A percentile compares a stretch with the other conserved stretches of the same genome.
Evolutionary conservation across 1,140 invertebrate genomes (phyloP).

Genomic region (Lordiphosa stackelbergi): DNA sequence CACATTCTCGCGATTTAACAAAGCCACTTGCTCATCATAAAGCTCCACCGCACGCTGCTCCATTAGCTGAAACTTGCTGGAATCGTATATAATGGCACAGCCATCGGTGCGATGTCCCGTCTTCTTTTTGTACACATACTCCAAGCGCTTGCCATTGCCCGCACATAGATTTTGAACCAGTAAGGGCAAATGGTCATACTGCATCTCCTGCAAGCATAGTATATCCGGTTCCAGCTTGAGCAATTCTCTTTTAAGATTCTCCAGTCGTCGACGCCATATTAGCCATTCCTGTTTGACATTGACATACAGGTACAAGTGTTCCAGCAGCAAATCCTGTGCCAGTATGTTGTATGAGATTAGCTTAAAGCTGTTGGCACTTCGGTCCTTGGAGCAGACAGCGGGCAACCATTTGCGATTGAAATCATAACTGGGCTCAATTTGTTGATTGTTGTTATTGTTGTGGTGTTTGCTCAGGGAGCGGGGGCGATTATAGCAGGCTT

Average conservation of each 20-base stretch:
- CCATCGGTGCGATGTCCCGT: constrained; percentile 86
- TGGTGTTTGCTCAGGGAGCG: background rate
- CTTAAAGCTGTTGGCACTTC: constrained; percentile 26
- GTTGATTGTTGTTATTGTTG: constrained; percentile 3
- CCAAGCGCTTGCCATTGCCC: constrained; percentile 76
- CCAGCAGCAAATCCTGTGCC: constrained; percentile 87
- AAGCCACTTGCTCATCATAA: constrained; percentile 44
- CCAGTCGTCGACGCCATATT: constrained; percentile 84
- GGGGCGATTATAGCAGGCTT: constrained; percentile 4
- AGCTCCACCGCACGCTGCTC: constrained; percentile 83
- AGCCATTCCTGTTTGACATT: constrained; percentile 81
- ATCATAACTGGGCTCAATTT: constrained; percentile 33
- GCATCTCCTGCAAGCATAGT: constrained; percentile 82
- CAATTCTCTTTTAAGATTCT: constrained; percentile 85
- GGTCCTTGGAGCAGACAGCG: background rate
- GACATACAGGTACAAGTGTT: constrained; percentile 86
- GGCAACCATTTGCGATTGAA: constrained; percentile 33
- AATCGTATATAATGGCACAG: constrained; percentile 89
- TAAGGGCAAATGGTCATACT: constrained; percentile 83
- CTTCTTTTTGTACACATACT: constrained; percentile 85
- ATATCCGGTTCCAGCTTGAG: constrained; percentile 85
- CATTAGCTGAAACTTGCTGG: constrained; percentile 81
- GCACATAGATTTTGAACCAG: constrained; percentile 35
- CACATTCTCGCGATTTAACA: constrained; percentile 91
- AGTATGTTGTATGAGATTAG: constrained; percentile 91